A percentile compares a stretch with the other conserved stretches of the same genome.
Conservation (phyloP, 2,113 vertebrate species). For the Entelurus aequoreus region DNA sequence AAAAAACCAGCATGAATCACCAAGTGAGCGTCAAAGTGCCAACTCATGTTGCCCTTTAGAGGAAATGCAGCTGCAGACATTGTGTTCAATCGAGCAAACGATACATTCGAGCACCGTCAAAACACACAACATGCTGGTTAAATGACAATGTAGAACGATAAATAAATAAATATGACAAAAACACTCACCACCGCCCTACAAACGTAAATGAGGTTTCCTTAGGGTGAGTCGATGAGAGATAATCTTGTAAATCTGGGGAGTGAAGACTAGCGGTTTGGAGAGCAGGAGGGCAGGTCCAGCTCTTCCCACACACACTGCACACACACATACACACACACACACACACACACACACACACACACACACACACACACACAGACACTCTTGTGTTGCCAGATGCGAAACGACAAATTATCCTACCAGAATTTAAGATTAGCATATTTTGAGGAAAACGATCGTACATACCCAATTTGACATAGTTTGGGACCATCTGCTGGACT, state of each 20-base stretch:
- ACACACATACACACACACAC: neutral
- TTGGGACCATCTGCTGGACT: no score
- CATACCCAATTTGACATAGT: no score
- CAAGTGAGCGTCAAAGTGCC: neutral
- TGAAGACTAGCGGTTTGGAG: neutral
- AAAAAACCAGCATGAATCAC: neutral
- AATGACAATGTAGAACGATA: neutral
- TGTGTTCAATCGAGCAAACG: neutral
- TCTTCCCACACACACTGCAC: neutral
- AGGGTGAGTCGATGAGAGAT: neutral
- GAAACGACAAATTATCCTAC: no score
- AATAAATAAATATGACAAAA: neutral
- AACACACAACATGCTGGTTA: neutral
- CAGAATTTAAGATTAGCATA: no score
- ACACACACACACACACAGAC: neutral
- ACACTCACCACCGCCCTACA: slow-evolving; percentile 43
- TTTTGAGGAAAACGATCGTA: no score
- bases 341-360: neutral
- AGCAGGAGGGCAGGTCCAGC: slow-evolving; percentile 17
- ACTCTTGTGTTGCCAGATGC: neutral
- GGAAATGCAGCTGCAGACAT: neutral
- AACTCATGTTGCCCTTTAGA: neutral
- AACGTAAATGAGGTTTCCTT: neutral
- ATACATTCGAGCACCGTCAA: neutral
- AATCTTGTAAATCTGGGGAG: slow-evolving; percentile 18